Evolutionary conservation across 2,797 vertebrate genomes (phyloP).

Genomic region (Myoxocephalus aenaeus): DNA sequence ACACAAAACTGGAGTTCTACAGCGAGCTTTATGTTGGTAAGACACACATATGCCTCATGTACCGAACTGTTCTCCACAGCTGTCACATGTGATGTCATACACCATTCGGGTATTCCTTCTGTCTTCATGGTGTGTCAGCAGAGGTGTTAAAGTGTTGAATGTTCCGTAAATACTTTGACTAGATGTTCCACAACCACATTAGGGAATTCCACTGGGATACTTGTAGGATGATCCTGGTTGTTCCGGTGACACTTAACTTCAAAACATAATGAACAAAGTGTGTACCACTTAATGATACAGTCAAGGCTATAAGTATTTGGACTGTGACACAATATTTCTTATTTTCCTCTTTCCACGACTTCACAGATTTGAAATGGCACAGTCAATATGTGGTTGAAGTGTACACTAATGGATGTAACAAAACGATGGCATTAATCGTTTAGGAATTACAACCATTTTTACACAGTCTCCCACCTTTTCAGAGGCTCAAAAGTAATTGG

Average conservation of each 20-base stretch:
- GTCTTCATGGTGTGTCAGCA: background rate
- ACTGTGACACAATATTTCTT: no score
- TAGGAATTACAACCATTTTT: no score
- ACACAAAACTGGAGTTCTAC: conserved; percentile 90
- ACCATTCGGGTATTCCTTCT: background rate
- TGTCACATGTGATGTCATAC: background rate
- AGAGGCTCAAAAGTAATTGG: no score
- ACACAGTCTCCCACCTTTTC: no score
- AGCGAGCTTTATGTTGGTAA: conserved; percentile 95
- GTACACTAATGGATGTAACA: no score
- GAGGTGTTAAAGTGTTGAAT: background rate
- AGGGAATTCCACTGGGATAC: background rate
- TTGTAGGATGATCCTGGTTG: background rate
- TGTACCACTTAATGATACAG: no score
- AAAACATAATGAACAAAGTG: background rate
- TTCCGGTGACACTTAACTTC: background rate
- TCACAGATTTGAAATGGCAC: no score
- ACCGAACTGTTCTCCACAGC: background rate
- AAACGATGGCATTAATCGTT: no score
- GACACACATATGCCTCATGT: conserved; percentile 39
- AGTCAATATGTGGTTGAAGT: no score
- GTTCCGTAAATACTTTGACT: background rate
- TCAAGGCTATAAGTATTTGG: no score
- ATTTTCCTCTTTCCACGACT: no score
- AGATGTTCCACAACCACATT: background rate